A percentile compares a stretch with the other conserved stretches of the same genome.
phyloP scores from a whole-genome alignment of 1,140 invertebrate genomes.

The Calosoma granatense region DNA sequence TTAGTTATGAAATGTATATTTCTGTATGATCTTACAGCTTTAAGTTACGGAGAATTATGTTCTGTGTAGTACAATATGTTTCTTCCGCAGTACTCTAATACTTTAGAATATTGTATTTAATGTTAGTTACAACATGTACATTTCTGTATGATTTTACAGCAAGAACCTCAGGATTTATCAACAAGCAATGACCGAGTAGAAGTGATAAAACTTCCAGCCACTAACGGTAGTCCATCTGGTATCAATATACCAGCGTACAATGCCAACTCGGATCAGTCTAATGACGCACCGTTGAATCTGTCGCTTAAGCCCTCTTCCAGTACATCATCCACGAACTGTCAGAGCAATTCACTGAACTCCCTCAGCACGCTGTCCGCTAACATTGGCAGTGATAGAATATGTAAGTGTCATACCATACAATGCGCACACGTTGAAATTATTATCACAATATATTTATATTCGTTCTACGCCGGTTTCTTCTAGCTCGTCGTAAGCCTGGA shows the following conservation, averaged over 20 bases:
- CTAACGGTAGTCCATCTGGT: slow-evolving; percentile 32
- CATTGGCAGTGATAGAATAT: slow-evolving; percentile 41
- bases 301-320: slow-evolving; percentile 60
- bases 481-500: slow-evolving; percentile 60
- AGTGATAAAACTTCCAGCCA: slow-evolving; percentile 62
- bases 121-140: background rate
- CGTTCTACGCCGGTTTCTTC: background rate
- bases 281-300: slow-evolving; percentile 68
- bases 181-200: slow-evolving; percentile 52
- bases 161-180: background rate
- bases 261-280: slow-evolving; percentile 11
- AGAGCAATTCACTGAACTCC: slow-evolving; percentile 42
- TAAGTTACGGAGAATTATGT: too few relatives aligned
- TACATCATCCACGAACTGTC: slow-evolving; percentile 28
- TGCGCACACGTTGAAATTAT: slow-evolving; percentile 12
- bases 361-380: slow-evolving; percentile 42
- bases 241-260: slow-evolving; percentile 20
- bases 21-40: too few relatives aligned
- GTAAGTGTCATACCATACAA: slow-evolving; percentile 33
- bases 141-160: background rate
- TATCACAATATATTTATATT: background rate
- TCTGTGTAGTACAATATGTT: too few relatives aligned
- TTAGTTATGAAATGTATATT: too few relatives aligned
- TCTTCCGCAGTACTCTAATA: too few relatives aligned
- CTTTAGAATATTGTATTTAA: too few relatives aligned